These are phyloP conservation scores for Drosophila paulistorum DNA, from an alignment of 1,140 invertebrate genomes.

Conservation along the genomic window DNA sequence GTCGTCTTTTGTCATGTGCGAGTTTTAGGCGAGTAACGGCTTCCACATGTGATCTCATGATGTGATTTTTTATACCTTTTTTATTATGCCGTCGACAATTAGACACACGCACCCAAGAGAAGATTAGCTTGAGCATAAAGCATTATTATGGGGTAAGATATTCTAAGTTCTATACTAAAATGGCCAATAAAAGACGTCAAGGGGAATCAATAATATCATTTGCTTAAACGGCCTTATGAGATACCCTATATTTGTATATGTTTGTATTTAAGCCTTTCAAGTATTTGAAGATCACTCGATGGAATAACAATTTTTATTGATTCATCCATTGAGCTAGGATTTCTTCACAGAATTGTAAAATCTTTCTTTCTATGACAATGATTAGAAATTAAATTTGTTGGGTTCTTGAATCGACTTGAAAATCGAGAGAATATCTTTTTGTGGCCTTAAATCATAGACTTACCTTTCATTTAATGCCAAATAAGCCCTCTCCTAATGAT, in stretches of 20 bases:
- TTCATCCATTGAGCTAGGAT: too few relatives aligned
- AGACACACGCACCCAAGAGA: slow-evolving; percentile 15
- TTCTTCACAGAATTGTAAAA: too few relatives aligned
- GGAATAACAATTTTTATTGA: too few relatives aligned
- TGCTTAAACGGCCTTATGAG: not conserved
- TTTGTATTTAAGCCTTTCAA: too few relatives aligned
- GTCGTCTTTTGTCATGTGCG: slow-evolving; percentile 50
- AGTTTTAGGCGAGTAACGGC: slow-evolving; percentile 57
- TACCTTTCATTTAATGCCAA: too few relatives aligned
- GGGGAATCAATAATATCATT: not conserved
- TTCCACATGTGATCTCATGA: slow-evolving; percentile 33
- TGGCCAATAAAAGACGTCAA: not conserved
- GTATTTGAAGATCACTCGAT: too few relatives aligned
- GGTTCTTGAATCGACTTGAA: too few relatives aligned
- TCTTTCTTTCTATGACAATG: too few relatives aligned
- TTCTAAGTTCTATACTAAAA: not conserved
- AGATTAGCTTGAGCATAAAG: slow-evolving; percentile 13
- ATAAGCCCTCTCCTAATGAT: too few relatives aligned
- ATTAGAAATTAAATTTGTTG: too few relatives aligned
- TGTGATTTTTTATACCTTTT: slow-evolving; percentile 25
- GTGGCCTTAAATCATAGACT: too few relatives aligned
- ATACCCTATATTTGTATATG: not conserved
- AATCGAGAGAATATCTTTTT: too few relatives aligned
- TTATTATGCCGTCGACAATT: slow-evolving; percentile 12
- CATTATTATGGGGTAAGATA: not conserved